These are phyloP conservation scores for Paratilapia polleni DNA, from an alignment of 2,113 vertebrate species.

Conservation along the genomic window DNA sequence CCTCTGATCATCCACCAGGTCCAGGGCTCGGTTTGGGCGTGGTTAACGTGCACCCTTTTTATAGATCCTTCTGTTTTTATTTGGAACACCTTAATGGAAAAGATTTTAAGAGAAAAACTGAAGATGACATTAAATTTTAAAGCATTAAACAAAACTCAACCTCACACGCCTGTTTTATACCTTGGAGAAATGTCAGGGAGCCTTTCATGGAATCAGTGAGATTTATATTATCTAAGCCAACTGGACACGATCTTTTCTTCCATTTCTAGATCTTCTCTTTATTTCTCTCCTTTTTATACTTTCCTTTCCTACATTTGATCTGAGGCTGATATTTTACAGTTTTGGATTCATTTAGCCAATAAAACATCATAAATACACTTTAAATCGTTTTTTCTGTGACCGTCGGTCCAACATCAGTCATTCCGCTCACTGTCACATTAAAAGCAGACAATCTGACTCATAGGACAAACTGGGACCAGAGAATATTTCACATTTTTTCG, in stretches of 20 bases:
- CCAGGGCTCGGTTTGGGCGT: neutral
- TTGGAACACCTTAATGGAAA: too few relatives aligned
- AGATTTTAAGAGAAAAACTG: too few relatives aligned
- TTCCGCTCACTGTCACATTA: neutral
- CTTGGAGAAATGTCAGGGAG: too few relatives aligned
- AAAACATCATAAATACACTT: neutral
- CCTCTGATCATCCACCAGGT: neutral
- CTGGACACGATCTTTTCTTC: neutral
- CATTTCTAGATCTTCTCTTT: neutral
- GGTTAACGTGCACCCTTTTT: too few relatives aligned
- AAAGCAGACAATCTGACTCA: neutral
- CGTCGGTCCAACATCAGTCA: too few relatives aligned
- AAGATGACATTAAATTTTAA: neutral
- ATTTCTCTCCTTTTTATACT: neutral
- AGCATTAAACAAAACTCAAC: neutral
- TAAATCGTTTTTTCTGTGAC: too few relatives aligned
- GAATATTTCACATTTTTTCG: neutral
- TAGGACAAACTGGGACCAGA: neutral
- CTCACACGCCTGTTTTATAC: too few relatives aligned
- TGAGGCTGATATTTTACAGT: neutral
- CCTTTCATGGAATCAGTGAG: too few relatives aligned
- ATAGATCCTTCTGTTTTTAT: too few relatives aligned
- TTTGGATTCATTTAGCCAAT: neutral
- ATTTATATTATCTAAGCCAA: too few relatives aligned
- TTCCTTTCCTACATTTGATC: neutral